Base-by-base conservation (phyloP, 1,140 invertebrate genomes). In the Achroia grisella region DNA sequence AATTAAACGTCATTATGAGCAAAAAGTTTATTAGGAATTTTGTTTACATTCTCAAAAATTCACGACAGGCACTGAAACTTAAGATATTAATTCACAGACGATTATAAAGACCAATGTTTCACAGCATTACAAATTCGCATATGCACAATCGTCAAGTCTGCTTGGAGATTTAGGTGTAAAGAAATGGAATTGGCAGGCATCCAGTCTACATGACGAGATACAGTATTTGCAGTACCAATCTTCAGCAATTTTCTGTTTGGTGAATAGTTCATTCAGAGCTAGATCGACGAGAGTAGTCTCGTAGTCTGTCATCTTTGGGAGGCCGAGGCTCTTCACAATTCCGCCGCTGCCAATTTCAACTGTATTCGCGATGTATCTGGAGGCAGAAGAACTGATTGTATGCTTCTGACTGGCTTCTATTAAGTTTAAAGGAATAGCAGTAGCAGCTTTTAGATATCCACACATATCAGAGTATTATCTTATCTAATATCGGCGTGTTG, bases 131-230 rank as follows among this genome's bases (percentile, higher is more conserved):
- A 75, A 36, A 39, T 51, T 63, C 0, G 62, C 62, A 42, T 77
- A 82, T 1, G 73, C 75, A 39, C 69, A 79, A 17, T 82, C 73
- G 17, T 79, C 62, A 34, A 79, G 64, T 33, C 60, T 59, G 6
- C 62, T 32, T 17, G 49, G 61, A 2, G 14, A 8, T 46, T 36
- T 62, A 2, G 65, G 58, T 5, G 43, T 61, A 44, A 70, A 75
- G 44, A 81, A 78, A 8, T 66, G 37, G 0, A 56, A 33, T 33
- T 78, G 60, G 14, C 42, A 68, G 9, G 71, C 53, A 28, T 75
- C 61, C 12, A 76, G 50, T 23, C 62, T 55, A 2, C 44, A 39
- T 0, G 64, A 51, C 4, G 63, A 72, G 32, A 62, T 60, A 39
- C 58, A 62, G 37, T 65, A 73, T 39, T 73, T 77, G 23, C 33